A percentile compares a stretch with the other conserved stretches of the same genome.
phyloP scores from a whole-genome alignment of 2,113 vertebrate species.

The Echinops telfairi region DNA sequence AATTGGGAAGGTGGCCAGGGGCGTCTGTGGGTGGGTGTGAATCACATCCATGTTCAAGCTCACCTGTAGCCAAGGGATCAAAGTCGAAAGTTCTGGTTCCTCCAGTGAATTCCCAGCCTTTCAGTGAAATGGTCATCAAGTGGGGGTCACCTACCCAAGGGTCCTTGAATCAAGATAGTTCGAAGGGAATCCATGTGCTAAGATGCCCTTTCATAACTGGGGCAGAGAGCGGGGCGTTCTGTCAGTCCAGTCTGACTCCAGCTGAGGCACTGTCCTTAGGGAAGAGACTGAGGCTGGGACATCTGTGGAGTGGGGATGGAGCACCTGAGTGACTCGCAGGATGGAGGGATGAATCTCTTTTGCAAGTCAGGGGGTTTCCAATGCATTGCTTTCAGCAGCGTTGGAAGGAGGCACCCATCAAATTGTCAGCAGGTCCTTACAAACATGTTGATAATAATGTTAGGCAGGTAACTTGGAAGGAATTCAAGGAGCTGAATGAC shows the following conservation, averaged over 20 bases:
- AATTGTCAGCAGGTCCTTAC: conserved; percentile 14
- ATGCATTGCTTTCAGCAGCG: conserved; percentile 33
- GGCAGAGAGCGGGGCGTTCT: background rate
- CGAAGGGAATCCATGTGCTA: conserved; percentile 30
- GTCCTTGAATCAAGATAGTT: background rate
- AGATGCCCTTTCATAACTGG: background rate
- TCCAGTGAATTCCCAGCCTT: conserved; percentile 6
- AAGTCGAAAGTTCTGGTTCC: too few relatives aligned
- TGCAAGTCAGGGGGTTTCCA: conserved; percentile 20
- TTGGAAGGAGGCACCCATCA: background rate
- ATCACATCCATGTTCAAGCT: background rate
- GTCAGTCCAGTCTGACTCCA: background rate
- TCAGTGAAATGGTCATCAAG: conserved; percentile 10
- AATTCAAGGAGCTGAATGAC: conserved; percentile 50
- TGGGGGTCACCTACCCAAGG: background rate
- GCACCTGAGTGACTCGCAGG: background rate
- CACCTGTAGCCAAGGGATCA: too few relatives aligned
- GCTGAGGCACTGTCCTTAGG: too few relatives aligned
- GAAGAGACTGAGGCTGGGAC: background rate
- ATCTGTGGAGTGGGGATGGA: background rate
- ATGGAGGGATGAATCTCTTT: background rate
- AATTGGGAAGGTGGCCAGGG: too few relatives aligned
- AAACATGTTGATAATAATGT: conserved; percentile 26
- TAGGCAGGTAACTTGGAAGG: conserved; percentile 49
- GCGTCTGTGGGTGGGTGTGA: background rate